Evolutionary conservation across 2,797 vertebrate species (phyloP), one percentile per base, ranked within the genome.

Genomic region (Myripristis murdjan): DNA sequence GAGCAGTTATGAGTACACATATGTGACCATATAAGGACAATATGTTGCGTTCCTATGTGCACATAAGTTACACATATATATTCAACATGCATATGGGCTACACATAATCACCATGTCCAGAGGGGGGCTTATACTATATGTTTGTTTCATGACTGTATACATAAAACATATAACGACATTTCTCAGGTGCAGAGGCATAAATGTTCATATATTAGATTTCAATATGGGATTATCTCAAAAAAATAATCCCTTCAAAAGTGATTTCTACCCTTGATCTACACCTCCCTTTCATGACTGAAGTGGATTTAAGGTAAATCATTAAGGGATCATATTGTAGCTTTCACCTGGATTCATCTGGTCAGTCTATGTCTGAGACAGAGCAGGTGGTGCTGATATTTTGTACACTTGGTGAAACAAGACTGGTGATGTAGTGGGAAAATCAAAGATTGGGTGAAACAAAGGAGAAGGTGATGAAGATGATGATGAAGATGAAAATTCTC

Each of bases 401-500:
- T 15, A 4, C 47, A 16, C 23, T 52, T 1, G 35, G 53, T 60
- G 33, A 70, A 64, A 54, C 15, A 44, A 56, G 59, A 51, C n/a
- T 18, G 44, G 39, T 59, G 46, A 62, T 23, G 56, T 16, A 22
- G 10, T 3, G 5, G 31, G 28, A 31, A 31, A 26, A 47, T 43
- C n/a, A 60, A 28, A 64, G 7, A 57, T 12, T 23, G 41, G 2
- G 10, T 49, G 23, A 65, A 65, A 46, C 16, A 79, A 51, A 67
- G 54, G 67, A 70, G 43, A 49, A n/a, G 49, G 70, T 14, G 79
- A 84, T 48, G 57, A 81, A 69, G 64, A 61, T 41, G 55, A 46
- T 1, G 48, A 74, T 31, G 46, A 73, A 44, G 71, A 81, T 57
- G 61, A 75, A 83, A 79, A 83, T 44, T 69, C 56, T 94, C 53